Evolutionary conservation across 2,797 vertebrate species (phyloP).

Genomic region (Enoplosus armatus): DNA sequence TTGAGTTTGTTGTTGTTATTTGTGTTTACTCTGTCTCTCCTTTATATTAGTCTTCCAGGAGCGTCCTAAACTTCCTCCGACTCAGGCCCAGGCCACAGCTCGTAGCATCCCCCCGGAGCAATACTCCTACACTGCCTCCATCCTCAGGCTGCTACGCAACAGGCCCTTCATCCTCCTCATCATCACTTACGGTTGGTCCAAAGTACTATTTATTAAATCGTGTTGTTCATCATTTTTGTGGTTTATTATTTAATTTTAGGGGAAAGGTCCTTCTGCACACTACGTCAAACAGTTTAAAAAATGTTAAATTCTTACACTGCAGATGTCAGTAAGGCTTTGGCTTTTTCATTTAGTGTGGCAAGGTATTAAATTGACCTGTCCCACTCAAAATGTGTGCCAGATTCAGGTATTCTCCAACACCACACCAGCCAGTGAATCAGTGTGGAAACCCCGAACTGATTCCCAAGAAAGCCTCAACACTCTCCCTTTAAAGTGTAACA

Average conservation of each 20-base stretch:
- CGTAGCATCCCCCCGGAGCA: slow-evolving; percentile 81
- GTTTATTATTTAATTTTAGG: no score
- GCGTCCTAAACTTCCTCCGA: slow-evolving; percentile 90
- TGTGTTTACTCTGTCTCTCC: slow-evolving; percentile 18
- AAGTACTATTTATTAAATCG: background rate
- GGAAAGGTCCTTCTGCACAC: no score
- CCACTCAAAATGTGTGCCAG: background rate
- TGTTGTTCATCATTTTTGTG: background rate
- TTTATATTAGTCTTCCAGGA: slow-evolving; percentile 92
- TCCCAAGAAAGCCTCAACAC: background rate
- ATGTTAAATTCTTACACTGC: no score
- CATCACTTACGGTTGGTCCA: slow-evolving; percentile 89
- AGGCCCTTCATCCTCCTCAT: slow-evolving; percentile 92
- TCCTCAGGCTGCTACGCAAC: slow-evolving; percentile 89
- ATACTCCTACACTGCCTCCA: slow-evolving; percentile 90
- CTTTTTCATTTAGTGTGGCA: no score
- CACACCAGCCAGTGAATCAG: background rate
- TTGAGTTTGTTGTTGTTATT: background rate
- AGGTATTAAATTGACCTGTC: background rate
- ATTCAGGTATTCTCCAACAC: background rate
- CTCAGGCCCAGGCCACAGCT: slow-evolving; percentile 90
- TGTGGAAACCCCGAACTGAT: background rate
- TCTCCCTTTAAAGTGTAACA: background rate
- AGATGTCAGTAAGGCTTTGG: no score
- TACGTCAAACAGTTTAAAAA: no score